These are phyloP conservation scores for Nemapogon koenigi DNA, from an alignment of 2,888 invertebrate genomes.

Conservation along the genomic window DNA sequence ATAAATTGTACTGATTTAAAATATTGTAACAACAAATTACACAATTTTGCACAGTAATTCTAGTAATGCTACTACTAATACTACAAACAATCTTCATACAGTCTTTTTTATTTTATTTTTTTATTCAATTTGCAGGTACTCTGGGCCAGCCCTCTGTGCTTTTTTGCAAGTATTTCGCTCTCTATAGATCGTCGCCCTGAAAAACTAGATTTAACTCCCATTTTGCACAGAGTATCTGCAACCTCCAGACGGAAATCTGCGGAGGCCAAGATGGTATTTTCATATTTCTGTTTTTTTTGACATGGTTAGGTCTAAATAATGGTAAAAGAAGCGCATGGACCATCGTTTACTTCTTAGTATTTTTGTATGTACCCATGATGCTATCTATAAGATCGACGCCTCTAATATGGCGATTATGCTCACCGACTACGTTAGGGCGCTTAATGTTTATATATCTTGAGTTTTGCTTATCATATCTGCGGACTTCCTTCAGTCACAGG, in stretches of 20 bases:
- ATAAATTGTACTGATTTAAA: too few species aligned
- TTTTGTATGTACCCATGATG: constrained; percentile 20
- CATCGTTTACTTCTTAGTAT: constrained; percentile 8
- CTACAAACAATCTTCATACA: too few species aligned
- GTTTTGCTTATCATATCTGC: constrained; percentile 17
- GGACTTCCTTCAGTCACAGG: too few species aligned
- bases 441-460: constrained; percentile 17
- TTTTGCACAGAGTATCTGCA: constrained; percentile 8
- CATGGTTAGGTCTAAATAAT: constrained; percentile 5
- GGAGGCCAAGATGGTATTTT: constrained; percentile 5
- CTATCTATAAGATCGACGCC: constrained; percentile 23
- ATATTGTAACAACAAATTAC: too few species aligned
- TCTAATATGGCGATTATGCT: constrained; percentile 20
- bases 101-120: too few species aligned
- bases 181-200: constrained; percentile 9
- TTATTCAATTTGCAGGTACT: too few species aligned
- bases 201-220: constrained; percentile 3
- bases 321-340: constrained; percentile 1
- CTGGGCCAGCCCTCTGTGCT: constrained; percentile 10
- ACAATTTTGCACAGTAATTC: too few species aligned
- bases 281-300: too few species aligned
- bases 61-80: too few species aligned
- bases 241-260: constrained; percentile 11
- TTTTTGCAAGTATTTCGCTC: constrained; percentile 8
- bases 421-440: constrained; percentile 20